Conservation (phyloP, 2,797 vertebrate species). For the Bradypus variegatus region DNA sequence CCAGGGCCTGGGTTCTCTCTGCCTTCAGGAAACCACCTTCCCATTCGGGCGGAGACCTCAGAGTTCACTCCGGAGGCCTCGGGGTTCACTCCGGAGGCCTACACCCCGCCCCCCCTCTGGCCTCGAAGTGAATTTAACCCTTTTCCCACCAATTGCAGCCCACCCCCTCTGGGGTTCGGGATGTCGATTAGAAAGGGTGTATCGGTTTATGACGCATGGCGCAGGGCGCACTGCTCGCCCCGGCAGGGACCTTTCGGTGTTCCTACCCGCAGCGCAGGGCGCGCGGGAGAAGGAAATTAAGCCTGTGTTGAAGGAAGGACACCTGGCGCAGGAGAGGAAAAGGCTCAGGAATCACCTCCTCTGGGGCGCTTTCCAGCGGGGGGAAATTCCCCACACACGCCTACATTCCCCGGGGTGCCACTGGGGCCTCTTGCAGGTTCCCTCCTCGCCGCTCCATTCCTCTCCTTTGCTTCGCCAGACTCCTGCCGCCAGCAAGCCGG, state of each 20-base stretch:
- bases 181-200: not conserved
- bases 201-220: not conserved
- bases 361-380: conserved; percentile 45
- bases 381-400: conserved; percentile 49
- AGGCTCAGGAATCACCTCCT: conserved; percentile 52
- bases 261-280: not conserved
- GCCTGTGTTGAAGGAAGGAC: conserved; percentile 61
- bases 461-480: not conserved
- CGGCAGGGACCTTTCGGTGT: not conserved
- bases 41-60: not conserved
- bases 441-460: not conserved
- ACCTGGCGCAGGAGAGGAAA: conserved; percentile 50
- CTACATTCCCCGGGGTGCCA: not conserved
- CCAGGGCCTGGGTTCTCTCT: not conserved
- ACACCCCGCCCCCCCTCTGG: not conserved
- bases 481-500: not conserved
- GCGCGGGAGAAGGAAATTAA: conserved; percentile 55
- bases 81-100: not conserved
- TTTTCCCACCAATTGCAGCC: not conserved
- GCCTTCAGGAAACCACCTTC: not conserved
- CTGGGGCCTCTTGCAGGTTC: not conserved
- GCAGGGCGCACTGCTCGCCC: not conserved
- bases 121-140: not conserved
- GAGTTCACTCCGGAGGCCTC: not conserved
- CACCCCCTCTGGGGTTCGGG: not conserved